These are phyloP conservation scores for Selene dorsalis DNA, from an alignment of 2,797 vertebrate species.

Conservation along the genomic window DNA sequence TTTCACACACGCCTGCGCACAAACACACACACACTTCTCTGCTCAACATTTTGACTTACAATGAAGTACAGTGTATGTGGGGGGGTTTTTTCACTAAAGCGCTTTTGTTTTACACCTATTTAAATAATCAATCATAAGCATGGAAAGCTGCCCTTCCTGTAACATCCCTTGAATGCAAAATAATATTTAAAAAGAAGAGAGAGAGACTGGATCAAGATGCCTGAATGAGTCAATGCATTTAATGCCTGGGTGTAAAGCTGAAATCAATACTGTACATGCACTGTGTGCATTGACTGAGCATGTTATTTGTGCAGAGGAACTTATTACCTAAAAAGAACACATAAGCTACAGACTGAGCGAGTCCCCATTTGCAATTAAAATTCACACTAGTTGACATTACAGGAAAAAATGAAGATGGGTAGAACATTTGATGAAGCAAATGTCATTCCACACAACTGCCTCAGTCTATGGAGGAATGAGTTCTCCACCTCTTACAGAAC, in stretches of 20 bases:
- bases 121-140: no score
- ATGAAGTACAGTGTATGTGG: not conserved
- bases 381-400: conserved; percentile 24
- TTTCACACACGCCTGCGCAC: conserved; percentile 27
- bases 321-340: conserved; percentile 11
- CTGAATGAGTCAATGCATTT: conserved; percentile 7
- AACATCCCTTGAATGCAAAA: conserved; percentile 14
- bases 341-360: not conserved
- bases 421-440: conserved; percentile 21
- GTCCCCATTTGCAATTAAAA: conserved; percentile 30
- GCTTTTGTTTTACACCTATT: conserved; percentile 47
- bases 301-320: conserved; percentile 9
- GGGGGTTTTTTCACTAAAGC: conserved; percentile 12
- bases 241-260: conserved; percentile 12
- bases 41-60: conserved; percentile 19
- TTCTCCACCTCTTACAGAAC: conserved; percentile 13
- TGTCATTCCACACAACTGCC: not conserved
- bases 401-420: not conserved
- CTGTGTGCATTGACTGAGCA: conserved; percentile 1
- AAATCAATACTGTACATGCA: conserved; percentile 12
- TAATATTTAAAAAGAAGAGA: not conserved
- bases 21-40: conserved; percentile 29
- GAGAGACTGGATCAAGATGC: not conserved
- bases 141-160: not conserved
- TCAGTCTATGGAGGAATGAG: conserved; percentile 1